A percentile compares a stretch with the other conserved stretches of the same genome.
These are phyloP conservation scores for Mormyrus proboscirostris DNA, from an alignment of 2,797 vertebrate species.

Conservation along the genomic window DNA sequence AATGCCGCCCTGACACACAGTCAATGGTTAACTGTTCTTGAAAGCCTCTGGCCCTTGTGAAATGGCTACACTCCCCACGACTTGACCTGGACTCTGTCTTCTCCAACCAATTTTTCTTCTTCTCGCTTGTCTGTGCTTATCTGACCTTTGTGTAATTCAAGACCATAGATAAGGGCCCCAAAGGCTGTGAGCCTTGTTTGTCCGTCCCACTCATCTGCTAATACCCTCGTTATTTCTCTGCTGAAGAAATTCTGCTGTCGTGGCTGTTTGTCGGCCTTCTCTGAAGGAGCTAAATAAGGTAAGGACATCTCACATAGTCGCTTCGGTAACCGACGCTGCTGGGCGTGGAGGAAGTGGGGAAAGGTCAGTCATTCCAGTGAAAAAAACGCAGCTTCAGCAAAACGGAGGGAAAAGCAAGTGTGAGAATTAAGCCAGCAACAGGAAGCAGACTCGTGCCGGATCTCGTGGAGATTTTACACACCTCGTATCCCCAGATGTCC, in stretches of 20 bases:
- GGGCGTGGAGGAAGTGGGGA: background rate
- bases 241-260: constrained; percentile 3
- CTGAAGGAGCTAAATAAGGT: background rate
- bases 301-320: background rate
- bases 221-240: constrained; percentile 38
- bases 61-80: constrained; percentile 44
- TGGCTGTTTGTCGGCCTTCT: constrained; percentile 1
- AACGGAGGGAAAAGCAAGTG: background rate
- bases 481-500: background rate
- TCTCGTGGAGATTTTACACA: background rate
- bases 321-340: background rate
- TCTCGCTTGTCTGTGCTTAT: constrained; percentile 45
- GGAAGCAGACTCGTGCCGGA: background rate
- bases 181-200: constrained; percentile 57
- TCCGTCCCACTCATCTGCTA: constrained; percentile 57
- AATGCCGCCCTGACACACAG: constrained; percentile 40
- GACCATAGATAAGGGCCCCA: constrained; percentile 57
- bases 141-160: constrained; percentile 63
- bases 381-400: background rate
- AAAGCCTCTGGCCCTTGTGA: constrained; percentile 47
- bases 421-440: background rate
- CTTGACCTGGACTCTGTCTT: constrained; percentile 46
- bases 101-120: constrained; percentile 32
- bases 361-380: background rate
- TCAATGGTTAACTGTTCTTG: constrained; percentile 67